These are phyloP conservation scores for Diaphora mendica DNA, from an alignment of 2,888 invertebrate species.

Conservation along the genomic window DNA sequence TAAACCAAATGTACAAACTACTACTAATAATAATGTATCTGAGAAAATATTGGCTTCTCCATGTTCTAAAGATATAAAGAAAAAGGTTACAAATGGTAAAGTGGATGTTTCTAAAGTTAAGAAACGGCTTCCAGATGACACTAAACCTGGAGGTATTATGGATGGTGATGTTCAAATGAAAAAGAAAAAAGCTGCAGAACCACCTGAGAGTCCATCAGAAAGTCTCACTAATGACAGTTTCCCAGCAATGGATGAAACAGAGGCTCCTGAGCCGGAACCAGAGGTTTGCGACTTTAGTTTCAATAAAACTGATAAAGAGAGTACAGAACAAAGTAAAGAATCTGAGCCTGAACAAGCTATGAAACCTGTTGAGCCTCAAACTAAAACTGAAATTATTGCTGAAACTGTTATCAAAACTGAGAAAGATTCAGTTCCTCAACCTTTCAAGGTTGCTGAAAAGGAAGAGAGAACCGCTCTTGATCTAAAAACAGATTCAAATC, in stretches of 20 bases:
- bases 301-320: slow-evolving; percentile 79
- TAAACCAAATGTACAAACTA: slow-evolving; percentile 74
- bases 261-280: slow-evolving; percentile 82
- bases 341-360: slow-evolving; percentile 63
- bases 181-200: slow-evolving; percentile 82
- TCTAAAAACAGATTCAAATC: slow-evolving; percentile 74
- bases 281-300: slow-evolving; percentile 83
- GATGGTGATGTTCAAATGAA: slow-evolving; percentile 87
- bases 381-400: slow-evolving; percentile 69
- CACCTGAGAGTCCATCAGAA: slow-evolving; percentile 92
- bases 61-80: slow-evolving; percentile 76
- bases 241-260: slow-evolving; percentile 91
- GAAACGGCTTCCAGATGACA: slow-evolving; percentile 85
- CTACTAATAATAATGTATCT: slow-evolving; percentile 76
- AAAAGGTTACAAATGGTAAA: slow-evolving; percentile 81
- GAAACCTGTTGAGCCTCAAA: slow-evolving; percentile 72
- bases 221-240: slow-evolving; percentile 95
- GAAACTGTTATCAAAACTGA: slow-evolving; percentile 74
- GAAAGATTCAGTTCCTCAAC: slow-evolving; percentile 72
- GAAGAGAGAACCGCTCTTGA: slow-evolving; percentile 76
- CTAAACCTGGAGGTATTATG: slow-evolving; percentile 87
- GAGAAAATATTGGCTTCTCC: slow-evolving; percentile 79
- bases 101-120: slow-evolving; percentile 86
- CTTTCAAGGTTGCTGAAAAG: slow-evolving; percentile 73
- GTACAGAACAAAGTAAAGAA: slow-evolving; percentile 74